phyloP scores from a whole-genome alignment of 2,888 invertebrate genomes.

The Drosophila diplacantha region DNA sequence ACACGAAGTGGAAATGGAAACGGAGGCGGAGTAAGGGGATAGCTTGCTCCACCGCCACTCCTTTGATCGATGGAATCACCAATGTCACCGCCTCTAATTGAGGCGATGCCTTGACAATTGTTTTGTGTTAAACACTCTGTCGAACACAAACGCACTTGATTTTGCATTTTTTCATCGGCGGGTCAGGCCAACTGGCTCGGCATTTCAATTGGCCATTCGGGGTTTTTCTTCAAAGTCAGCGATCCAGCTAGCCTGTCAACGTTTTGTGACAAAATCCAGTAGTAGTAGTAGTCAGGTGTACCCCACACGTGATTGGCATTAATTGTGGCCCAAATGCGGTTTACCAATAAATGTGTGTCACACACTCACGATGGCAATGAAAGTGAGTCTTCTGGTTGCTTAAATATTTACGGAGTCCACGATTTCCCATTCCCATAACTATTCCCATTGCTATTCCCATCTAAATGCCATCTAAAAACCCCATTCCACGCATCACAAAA shows the following conservation, averaged over 20 bases:
- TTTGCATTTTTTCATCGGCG: constrained; percentile 55
- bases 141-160: constrained; percentile 22
- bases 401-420: not conserved
- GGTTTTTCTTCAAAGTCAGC: constrained; percentile 69
- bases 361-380: constrained; percentile 50
- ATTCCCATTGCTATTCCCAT: constrained; percentile 19
- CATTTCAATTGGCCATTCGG: constrained; percentile 64
- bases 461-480: constrained; percentile 3
- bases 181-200: constrained; percentile 50
- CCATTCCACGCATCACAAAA: constrained; percentile 11
- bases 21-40: not conserved
- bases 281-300: constrained; percentile 51
- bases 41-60: not conserved
- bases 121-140: constrained; percentile 39
- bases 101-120: constrained; percentile 45
- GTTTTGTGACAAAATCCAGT: constrained; percentile 63
- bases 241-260: constrained; percentile 50
- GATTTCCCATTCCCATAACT: constrained; percentile 36
- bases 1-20: constrained; percentile 14
- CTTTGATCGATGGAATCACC: constrained; percentile 49
- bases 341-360: constrained; percentile 65
- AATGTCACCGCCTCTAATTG: constrained; percentile 68
- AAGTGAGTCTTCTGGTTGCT: constrained; percentile 59
- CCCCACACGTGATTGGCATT: constrained; percentile 67
- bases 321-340: constrained; percentile 48